Base-by-base conservation (phyloP, 2,113 vertebrate genomes). In the Hippocampus comes region DNA sequence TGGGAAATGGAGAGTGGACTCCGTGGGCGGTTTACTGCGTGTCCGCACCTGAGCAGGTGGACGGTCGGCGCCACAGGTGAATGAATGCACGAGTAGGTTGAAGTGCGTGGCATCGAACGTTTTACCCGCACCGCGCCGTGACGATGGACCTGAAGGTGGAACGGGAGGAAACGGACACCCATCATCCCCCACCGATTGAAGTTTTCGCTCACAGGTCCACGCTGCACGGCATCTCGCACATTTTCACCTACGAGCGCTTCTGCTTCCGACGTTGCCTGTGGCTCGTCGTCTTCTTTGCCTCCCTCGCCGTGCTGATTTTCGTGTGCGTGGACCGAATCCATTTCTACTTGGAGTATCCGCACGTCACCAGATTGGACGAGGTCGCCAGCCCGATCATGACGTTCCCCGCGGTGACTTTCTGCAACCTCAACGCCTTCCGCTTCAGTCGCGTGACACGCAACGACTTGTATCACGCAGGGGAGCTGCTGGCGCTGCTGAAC, bases 371-470 rank as follows among this genome's bases (percentile, higher is more conserved):
- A 82, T 93, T 99, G 76, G 97, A 99, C 1, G 97, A 99, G 90
- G 94, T 99, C 91, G 86, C 94, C 0, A 89, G 96, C 84, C 93
- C 92, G 69, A 88, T 90, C 74, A 95, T 99, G 93, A 94, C 94
- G 76, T 99, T 99, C 82, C 97, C 97, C 0, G 95, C 96, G 0
- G 90, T 99, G 91, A 99, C 97, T 69, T 93, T 99, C 82, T 99
- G 97, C 93, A 99, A 99, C 91, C 96, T 99, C 87, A 99, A 99
- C 43, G 94, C 97, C 78, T 98, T 99, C 11, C 95, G 97, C 21
- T 99, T 99, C 88, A 96, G 96, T 88, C 94, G 93, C 7, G 93
- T 99, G 66, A 95, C 95, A 70, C 96, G 96, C 88, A 99, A 99
- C 0, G 97, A 99, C 91, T 92, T 99, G 88, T 99, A 98, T 88